Conservation (phyloP, 2,113 vertebrate genomes). For the Pleuronectes platessa region DNA sequence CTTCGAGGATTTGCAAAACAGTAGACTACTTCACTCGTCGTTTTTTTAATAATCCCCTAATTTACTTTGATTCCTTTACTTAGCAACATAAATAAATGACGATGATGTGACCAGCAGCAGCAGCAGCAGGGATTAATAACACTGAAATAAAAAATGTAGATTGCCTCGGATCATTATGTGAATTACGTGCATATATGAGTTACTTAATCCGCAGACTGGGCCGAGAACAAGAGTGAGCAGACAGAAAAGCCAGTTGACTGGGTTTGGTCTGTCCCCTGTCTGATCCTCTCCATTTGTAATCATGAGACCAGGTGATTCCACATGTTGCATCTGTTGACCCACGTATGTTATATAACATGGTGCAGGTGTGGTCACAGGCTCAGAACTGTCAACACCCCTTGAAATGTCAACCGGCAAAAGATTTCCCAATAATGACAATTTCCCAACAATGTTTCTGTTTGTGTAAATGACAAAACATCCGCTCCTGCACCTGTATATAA, state of each 20-base stretch:
- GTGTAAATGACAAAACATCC: neutral
- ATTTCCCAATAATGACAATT: conserved; percentile 36
- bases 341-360: neutral
- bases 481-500: conserved; percentile 45
- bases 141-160: neutral
- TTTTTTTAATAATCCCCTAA: neutral
- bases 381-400: conserved; percentile 12
- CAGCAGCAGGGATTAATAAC: neutral
- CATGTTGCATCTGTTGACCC: neutral
- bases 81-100: neutral
- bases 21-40: neutral
- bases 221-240: neutral
- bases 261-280: conserved; percentile 23
- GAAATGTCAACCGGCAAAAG: neutral
- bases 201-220: neutral
- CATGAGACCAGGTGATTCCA: neutral
- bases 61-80: neutral
- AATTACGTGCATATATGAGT: neutral
- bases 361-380: neutral
- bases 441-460: conserved; percentile 4
- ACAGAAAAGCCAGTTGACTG: neutral
- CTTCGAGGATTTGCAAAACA: neutral
- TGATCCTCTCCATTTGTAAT: conserved; percentile 27
- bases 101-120: too few species aligned
- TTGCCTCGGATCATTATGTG: neutral